phyloP scores from a whole-genome alignment of 37 sponge, comb jelly and placozoan genomes.

The Geodia barretti region DNA sequence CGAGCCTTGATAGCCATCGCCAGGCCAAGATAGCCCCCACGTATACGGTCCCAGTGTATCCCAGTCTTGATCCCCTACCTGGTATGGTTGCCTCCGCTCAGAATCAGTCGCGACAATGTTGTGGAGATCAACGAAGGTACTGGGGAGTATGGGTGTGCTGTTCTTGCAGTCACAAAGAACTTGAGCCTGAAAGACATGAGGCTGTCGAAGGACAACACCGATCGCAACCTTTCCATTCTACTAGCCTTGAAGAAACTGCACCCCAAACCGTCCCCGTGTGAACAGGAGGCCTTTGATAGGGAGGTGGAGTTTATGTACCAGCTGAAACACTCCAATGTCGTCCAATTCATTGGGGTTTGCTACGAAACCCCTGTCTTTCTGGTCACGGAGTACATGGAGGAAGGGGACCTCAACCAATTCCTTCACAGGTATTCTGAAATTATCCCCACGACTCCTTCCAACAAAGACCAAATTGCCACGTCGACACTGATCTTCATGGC shows the following conservation, averaged over 20 bases:
- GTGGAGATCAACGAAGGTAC: too few relatives aligned
- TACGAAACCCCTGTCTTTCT: conserved; percentile 24
- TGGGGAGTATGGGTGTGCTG: conserved; percentile 8
- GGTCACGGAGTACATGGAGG: conserved; percentile 77
- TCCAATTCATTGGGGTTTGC: conserved; percentile 60
- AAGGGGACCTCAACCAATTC: conserved; percentile 74
- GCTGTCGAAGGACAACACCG: conserved; percentile 7
- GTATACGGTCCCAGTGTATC: too few relatives aligned
- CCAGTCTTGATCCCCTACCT: too few relatives aligned
- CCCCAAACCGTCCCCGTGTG: background rate
- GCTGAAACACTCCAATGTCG: too few relatives aligned
- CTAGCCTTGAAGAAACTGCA: conserved; percentile 56
- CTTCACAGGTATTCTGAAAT: too few relatives aligned
- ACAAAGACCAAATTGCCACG: conserved; percentile 19
- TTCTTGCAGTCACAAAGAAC: conserved; percentile 33
- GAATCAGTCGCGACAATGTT: too few relatives aligned
- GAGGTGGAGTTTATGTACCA: conserved; percentile 68
- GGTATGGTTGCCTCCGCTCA: too few relatives aligned
- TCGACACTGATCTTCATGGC: conserved; percentile 35
- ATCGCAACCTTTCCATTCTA: conserved; percentile 14
- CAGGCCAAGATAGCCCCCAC: too few relatives aligned
- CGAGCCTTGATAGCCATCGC: too few relatives aligned
- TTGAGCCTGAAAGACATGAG: conserved; percentile 60
- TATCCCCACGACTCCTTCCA: background rate
- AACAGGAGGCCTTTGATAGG: conserved; percentile 44